A percentile compares a stretch with the other conserved stretches of the same genome.
Evolutionary conservation across 1,140 invertebrate species (phyloP).

Genomic region (Leptinotarsa defecta): DNA sequence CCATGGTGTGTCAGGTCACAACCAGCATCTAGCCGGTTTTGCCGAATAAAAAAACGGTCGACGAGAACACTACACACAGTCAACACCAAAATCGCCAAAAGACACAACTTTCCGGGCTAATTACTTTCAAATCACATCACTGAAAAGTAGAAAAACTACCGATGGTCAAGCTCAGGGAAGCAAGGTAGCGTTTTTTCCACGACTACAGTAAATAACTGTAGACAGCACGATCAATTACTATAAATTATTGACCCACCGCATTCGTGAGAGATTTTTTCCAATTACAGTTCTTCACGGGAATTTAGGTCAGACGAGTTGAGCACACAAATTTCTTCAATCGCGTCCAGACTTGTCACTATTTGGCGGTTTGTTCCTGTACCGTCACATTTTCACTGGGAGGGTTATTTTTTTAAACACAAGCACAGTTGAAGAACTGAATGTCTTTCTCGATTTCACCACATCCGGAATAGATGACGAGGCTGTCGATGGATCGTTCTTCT

Average conservation of each 20-base stretch:
- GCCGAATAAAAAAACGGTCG: background rate
- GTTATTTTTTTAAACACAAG: slow-evolving; percentile 4
- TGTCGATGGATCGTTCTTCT: background rate
- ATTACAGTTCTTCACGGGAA: slow-evolving; percentile 11
- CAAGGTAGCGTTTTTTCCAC: background rate
- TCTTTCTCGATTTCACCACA: background rate
- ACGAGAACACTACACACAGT: background rate
- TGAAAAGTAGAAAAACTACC: background rate
- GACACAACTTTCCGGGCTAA: background rate
- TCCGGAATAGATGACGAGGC: slow-evolving; percentile 13
- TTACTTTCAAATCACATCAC: background rate
- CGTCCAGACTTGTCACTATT: background rate
- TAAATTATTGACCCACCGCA: slow-evolving; percentile 13
- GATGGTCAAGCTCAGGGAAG: background rate
- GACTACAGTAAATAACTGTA: slow-evolving; percentile 19
- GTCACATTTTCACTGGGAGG: background rate
- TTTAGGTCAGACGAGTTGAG: slow-evolving; percentile 11
- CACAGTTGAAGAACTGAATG: background rate
- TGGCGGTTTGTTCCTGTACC: background rate
- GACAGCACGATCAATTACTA: background rate
- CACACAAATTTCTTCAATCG: too few species aligned
- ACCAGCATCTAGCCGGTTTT: slow-evolving; percentile 19
- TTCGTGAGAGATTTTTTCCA: slow-evolving; percentile 12
- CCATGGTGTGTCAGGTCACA: slow-evolving; percentile 3
- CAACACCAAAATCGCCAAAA: background rate